phyloP scores from a whole-genome alignment of 2,888 invertebrate species.

The Andrena fulva region DNA sequence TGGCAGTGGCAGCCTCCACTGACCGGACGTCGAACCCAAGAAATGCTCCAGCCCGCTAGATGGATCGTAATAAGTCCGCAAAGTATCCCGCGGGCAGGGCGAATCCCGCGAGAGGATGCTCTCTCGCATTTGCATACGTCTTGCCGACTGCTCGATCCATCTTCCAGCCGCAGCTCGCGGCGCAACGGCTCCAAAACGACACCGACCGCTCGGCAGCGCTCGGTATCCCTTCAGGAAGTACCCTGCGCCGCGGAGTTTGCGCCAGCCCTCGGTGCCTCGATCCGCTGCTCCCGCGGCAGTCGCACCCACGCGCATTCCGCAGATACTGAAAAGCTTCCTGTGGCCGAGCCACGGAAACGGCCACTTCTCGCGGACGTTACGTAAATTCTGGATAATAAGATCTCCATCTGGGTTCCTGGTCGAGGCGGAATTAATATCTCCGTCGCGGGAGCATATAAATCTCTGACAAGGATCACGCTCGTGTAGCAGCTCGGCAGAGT shows the following conservation, averaged over 20 bases:
- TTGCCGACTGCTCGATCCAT: slow-evolving; percentile 1
- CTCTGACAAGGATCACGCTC: slow-evolving; percentile 40
- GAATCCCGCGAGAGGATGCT: slow-evolving; percentile 51
- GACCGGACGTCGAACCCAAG: slow-evolving; percentile 84
- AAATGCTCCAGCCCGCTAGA: slow-evolving; percentile 75
- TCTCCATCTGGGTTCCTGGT: slow-evolving; percentile 42
- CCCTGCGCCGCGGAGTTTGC: not conserved
- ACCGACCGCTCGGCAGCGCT: not conserved
- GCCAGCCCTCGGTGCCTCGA: not conserved
- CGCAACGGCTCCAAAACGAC: not conserved
- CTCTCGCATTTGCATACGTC: slow-evolving; percentile 49
- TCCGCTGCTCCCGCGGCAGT: slow-evolving; percentile 12
- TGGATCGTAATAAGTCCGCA: slow-evolving; percentile 80
- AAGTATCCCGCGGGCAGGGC: slow-evolving; percentile 75
- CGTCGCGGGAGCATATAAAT: slow-evolving; percentile 39
- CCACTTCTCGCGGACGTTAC: slow-evolving; percentile 35
- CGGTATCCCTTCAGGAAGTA: not conserved
- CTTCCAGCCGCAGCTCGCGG: slow-evolving; percentile 5
- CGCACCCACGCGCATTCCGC: slow-evolving; percentile 49
- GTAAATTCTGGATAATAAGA: slow-evolving; percentile 61
- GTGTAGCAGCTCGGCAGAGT: not conserved
- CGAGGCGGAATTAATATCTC: slow-evolving; percentile 52
- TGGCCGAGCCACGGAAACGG: slow-evolving; percentile 34
- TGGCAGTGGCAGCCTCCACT: slow-evolving; percentile 69
- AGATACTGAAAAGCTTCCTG: slow-evolving; percentile 24